Evolutionary conservation across 2,113 vertebrate species (phyloP), one percentile per base, ranked within the genome.

Genomic region (Numenius arquata): DNA sequence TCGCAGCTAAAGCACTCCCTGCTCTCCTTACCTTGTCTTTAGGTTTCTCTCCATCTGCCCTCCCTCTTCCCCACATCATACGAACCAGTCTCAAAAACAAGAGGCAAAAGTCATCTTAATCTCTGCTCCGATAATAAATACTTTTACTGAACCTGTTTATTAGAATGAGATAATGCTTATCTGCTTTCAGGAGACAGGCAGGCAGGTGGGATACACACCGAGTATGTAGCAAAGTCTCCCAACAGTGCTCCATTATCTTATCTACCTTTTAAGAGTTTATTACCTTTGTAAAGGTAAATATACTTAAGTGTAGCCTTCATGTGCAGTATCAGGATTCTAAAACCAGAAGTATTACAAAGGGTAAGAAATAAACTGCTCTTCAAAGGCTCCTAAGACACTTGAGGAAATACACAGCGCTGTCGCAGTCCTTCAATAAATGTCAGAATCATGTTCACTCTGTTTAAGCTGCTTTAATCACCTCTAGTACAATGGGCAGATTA

Each of bases 271-370:
- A 79, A 68, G 40, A 85, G 61, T 6, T 86, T 90, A 47, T 41
- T 53, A 72, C 71, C 63, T 76, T 59, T 67, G 50, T 12, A 74
- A 88, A 91, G 43, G 63, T 38, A 93, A 93, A 85, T 55, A 47
- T 6, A 55, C 30, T 76, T 8, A 45, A 75, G 59, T 5, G 16
- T 14, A 68, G 65, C 59, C 88, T 92, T 86, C 78, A 53, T 9
- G 25, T 34, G 65, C 43, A 19, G 26, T 3, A 12, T 27, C 30
- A 16, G 23, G 15, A 36, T 2, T 20, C 79, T 20, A 55, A 78
- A 23, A 72, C 3, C 30, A 27, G 11, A 22, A 15, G 20, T 4
- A 56, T 5, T 26, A 79, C n/a, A 80, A 29, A 58, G 12, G 67
- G 45, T 7, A 48, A 34, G 47, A 34, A 67, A 58, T 12, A 29